phyloP scores from a whole-genome alignment of 2,113 vertebrate species.

The Menura novaehollandiae region DNA sequence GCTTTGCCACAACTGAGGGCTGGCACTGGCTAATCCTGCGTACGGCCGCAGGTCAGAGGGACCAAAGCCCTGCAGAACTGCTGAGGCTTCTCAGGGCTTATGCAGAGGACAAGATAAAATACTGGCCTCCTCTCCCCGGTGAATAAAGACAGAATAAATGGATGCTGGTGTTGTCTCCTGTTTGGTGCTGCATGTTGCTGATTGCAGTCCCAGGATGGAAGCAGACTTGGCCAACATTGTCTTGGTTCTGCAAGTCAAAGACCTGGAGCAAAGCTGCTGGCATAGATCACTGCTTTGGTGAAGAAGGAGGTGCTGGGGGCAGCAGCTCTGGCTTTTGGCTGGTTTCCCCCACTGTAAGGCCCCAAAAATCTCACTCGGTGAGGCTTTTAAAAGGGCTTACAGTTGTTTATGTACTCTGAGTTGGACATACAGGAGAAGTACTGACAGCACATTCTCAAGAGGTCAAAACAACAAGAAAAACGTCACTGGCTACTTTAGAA shows the following conservation, averaged over 20 bases:
- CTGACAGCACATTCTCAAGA: neutral
- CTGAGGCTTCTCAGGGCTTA: neutral
- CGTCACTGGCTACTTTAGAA: neutral
- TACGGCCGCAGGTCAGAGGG: neutral
- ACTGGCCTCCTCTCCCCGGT: neutral
- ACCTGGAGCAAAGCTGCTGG: neutral
- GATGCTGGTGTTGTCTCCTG: neutral
- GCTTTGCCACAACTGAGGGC: neutral
- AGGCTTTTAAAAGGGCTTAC: neutral
- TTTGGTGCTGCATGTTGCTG: neutral
- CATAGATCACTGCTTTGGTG: neutral
- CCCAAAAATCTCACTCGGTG: accelerated
- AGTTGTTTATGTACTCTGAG: neutral
- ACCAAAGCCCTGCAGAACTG: neutral
- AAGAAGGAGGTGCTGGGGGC: neutral
- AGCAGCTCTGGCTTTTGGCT: neutral
- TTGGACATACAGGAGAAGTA: neutral
- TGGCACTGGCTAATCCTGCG: neutral
- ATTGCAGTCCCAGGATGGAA: neutral
- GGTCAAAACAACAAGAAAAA: neutral
- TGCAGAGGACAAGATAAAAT: neutral
- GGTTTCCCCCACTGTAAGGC: neutral
- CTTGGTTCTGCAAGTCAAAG: neutral
- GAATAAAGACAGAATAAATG: conserved; percentile 38
- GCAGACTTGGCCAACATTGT: neutral